phyloP scores from a whole-genome alignment of 2,113 vertebrate species.

The Eolophus roseicapilla region DNA sequence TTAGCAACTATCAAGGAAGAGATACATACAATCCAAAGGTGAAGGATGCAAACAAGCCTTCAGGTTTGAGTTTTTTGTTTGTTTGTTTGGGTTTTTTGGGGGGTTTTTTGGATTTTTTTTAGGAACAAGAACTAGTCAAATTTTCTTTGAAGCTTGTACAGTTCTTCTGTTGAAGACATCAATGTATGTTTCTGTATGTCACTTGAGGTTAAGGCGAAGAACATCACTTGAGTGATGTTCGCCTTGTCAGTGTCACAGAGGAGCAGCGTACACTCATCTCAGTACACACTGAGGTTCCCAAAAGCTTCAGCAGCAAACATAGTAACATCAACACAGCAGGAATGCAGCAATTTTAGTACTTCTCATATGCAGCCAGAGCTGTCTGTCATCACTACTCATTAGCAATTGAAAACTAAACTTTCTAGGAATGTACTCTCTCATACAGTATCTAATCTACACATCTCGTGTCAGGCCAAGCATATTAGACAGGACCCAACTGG shows the following conservation, averaged over 20 bases:
- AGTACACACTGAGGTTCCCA: neutral
- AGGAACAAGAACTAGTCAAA: neutral
- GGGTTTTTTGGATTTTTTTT: neutral
- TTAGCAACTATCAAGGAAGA: neutral
- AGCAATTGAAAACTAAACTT: conserved; percentile 1
- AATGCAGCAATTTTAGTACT: neutral
- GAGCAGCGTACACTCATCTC: neutral
- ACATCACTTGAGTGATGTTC: neutral
- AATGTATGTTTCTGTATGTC: neutral
- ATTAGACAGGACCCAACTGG: neutral
- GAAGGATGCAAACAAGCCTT: neutral
- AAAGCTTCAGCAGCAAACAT: neutral
- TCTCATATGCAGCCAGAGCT: neutral
- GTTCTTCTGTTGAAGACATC: neutral
- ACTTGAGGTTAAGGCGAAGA: neutral
- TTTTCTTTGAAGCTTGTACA: neutral
- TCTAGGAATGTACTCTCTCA: neutral
- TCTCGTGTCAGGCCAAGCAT: neutral
- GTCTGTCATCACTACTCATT: neutral
- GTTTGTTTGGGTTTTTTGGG: too few relatives aligned
- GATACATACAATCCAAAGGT: neutral
- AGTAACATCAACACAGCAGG: neutral
- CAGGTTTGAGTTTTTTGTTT: neutral
- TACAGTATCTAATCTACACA: neutral
- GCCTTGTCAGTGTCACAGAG: neutral